Evolutionary conservation across 2,888 invertebrate species (phyloP), one percentile per base, ranked within the genome.

Genomic region (Drosophila atripex): DNA sequence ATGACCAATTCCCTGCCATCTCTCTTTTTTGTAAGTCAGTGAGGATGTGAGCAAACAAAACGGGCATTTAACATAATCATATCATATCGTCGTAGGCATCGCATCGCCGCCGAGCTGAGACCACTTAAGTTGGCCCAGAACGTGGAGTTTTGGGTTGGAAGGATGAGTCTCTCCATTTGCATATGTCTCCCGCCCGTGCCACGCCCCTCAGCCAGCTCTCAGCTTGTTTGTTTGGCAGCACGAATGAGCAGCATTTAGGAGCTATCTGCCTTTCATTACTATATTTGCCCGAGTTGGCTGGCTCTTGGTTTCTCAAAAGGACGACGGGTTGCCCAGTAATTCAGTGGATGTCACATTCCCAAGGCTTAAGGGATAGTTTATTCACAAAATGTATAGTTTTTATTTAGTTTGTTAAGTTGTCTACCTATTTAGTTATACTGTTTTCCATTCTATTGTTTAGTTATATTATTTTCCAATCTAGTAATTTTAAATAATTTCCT

Each of bases 1-100:
- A 86, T 82, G 82, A 88, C 82, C 82, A 82, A 72, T 86, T 51
- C 74, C 53, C 73, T 76, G 79, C 51, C 73, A 43, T 63, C 28
- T 39, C 28, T 21, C 14, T 45, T 8, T 54, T 39, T 39, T 57
- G 57, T 64, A 53, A 61, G 75, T 56, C 60, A 45, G 66, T 50
- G 65, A 23, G 21, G 52, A 69, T 68, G 74, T 58, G 73, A 66
- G 84, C 73, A 88, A 84, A 88, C 83, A 88, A 85, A 83, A 88
- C 86, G 86, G 83, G 80, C 89, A 86, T 85, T 85, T 88, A 88
- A 85, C 89, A 88, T 86, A 86, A 89, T 86, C 85, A 86, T 86
- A 86, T 86, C 85, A 84, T 88, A 84, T 84, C 88, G 75, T 71
- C 49, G 88, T 83, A 78, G 76, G 82, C 89, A 84, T 84, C 84